phyloP scores from a whole-genome alignment of 1,140 invertebrate genomes.

The Oncopodura yosiiana region DNA sequence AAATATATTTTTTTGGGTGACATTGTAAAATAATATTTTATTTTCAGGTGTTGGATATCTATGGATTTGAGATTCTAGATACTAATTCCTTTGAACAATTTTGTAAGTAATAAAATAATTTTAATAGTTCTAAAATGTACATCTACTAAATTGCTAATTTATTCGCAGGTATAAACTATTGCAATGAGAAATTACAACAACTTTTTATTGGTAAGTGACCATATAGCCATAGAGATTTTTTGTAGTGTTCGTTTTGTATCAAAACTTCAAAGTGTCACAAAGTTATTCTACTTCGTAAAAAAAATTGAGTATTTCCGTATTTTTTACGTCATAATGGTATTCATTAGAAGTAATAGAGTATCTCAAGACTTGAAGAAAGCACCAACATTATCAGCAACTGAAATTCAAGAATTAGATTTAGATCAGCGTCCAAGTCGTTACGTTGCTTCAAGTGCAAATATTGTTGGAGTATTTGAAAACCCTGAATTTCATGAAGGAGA shows the following conservation, averaged over 20 bases:
- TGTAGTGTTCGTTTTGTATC: no score
- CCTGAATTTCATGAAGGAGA: slow-evolving; percentile 14
- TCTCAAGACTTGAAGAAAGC: no score
- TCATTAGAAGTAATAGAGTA: no score
- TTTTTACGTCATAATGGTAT: no score
- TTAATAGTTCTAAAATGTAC: no score
- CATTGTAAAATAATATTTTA: no score
- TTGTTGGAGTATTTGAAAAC: slow-evolving; percentile 16
- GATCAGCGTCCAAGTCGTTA: background rate
- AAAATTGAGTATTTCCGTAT: no score
- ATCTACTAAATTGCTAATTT: slow-evolving; percentile 23
- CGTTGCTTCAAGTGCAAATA: background rate
- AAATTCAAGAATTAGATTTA: background rate
- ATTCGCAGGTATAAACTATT: slow-evolving; percentile 79
- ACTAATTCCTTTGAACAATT: slow-evolving; percentile 69
- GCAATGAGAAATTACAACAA: slow-evolving; percentile 93
- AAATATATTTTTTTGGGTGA: no score
- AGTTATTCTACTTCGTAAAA: no score
- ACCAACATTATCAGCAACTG: background rate
- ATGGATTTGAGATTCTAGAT: slow-evolving; percentile 96
- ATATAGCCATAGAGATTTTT: no score
- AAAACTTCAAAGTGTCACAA: no score
- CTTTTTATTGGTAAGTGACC: slow-evolving; percentile 87
- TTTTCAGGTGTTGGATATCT: slow-evolving; percentile 91
- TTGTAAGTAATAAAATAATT: slow-evolving; percentile 6